These are phyloP conservation scores for Oncorhynchus masou DNA, from an alignment of 2,113 vertebrate genomes.

Conservation along the genomic window DNA sequence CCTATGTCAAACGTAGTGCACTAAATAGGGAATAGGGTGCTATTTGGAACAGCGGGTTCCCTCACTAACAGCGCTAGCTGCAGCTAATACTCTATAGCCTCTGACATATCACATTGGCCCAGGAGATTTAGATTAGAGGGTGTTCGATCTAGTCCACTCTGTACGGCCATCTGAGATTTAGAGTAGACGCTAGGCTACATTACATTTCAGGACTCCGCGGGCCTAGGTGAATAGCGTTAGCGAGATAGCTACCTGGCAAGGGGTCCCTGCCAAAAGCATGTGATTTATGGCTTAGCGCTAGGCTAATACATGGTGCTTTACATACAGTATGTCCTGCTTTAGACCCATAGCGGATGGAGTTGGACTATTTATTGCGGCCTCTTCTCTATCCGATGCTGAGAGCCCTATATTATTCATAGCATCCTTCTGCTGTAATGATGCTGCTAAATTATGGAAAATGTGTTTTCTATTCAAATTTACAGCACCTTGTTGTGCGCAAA, in stretches of 20 bases:
- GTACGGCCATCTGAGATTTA: not conserved
- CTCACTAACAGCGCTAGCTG: slow-evolving; percentile 10
- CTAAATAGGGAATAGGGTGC: too few relatives aligned
- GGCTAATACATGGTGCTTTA: slow-evolving; percentile 82
- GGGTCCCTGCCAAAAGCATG: slow-evolving; percentile 47
- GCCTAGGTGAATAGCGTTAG: slow-evolving; percentile 22
- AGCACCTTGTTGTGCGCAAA: slow-evolving; percentile 73
- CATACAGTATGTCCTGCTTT: slow-evolving; percentile 77
- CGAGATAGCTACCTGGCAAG: slow-evolving; percentile 28
- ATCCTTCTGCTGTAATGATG: slow-evolving; percentile 67
- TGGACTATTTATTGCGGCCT: slow-evolving; percentile 73
- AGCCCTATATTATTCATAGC: slow-evolving; percentile 81
- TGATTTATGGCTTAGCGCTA: slow-evolving; percentile 83
- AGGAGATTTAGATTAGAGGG: slow-evolving; percentile 47
- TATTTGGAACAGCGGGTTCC: not conserved
- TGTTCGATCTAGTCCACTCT: not conserved
- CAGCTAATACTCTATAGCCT: slow-evolving; percentile 51
- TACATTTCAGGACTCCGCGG: slow-evolving; percentile 12
- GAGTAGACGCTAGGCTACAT: not conserved
- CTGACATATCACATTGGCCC: slow-evolving; percentile 48
- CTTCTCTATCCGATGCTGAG: slow-evolving; percentile 56
- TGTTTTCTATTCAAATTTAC: slow-evolving; percentile 81
- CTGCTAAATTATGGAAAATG: slow-evolving; percentile 83
- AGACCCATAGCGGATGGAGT: slow-evolving; percentile 46
- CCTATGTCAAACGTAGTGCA: too few relatives aligned